Percentiles rank a stretch among this genome's conserved stretches.
Conservation (phyloP, 2,797 vertebrate genomes). For the Ptychadena robeensis region DNA sequence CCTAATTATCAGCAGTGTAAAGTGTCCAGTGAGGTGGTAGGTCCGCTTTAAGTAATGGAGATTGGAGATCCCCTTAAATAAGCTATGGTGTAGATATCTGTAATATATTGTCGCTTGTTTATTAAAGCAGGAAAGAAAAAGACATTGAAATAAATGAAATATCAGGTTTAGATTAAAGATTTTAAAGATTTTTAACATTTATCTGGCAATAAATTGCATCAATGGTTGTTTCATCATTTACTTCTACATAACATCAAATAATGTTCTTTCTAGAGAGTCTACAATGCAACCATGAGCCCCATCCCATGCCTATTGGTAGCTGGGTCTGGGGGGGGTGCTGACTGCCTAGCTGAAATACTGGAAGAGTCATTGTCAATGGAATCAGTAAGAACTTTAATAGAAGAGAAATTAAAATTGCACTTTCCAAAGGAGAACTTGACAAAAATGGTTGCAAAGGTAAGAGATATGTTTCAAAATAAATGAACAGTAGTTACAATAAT, state of each 20-base stretch:
- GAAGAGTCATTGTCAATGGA: constrained; percentile 67
- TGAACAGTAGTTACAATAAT: neutral
- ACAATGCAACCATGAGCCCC: constrained; percentile 75
- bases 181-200: too few relatives aligned
- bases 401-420: constrained; percentile 69
- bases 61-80: neutral
- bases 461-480: constrained; percentile 21
- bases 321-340: constrained; percentile 82
- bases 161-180: too few relatives aligned
- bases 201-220: neutral
- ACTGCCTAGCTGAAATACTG: constrained; percentile 79
- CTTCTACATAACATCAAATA: neutral
- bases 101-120: too few relatives aligned
- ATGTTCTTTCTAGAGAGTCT: constrained; percentile 74
- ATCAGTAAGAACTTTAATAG: constrained; percentile 66
- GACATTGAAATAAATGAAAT: too few relatives aligned
- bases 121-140: too few relatives aligned
- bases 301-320: constrained; percentile 84
- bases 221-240: neutral
- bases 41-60: too few relatives aligned
- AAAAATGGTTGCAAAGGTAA: constrained; percentile 75
- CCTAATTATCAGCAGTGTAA: too few relatives aligned
- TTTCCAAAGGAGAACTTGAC: constrained; percentile 70
- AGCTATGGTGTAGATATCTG: neutral
- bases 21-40: too few relatives aligned